Evolutionary conservation across 2,113 vertebrate species (phyloP).

Genomic region (Callaeas wilsoni): DNA sequence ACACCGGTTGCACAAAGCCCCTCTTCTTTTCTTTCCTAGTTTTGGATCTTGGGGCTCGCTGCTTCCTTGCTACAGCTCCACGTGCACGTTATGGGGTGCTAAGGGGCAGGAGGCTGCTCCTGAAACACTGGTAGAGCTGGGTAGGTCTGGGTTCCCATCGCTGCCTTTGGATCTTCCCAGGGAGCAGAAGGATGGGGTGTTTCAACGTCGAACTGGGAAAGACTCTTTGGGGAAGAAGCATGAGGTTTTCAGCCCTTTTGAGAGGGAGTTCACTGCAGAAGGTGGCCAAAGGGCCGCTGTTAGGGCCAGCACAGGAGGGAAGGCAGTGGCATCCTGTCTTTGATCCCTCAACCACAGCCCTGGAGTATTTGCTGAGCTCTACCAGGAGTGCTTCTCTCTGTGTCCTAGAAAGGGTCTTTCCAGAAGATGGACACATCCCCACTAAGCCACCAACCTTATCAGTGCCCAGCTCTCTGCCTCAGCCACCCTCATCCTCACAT

Average conservation of each 20-base stretch:
- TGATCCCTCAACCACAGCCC: neutral
- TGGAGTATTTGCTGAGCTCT: neutral
- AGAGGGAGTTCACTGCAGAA: neutral
- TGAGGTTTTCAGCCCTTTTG: constrained; percentile 10
- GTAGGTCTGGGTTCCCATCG: neutral
- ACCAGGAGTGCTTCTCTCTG: neutral
- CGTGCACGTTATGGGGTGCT: fast-evolving
- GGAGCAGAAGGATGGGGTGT: neutral
- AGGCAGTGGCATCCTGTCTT: neutral
- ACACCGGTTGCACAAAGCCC: neutral
- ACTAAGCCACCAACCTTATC: neutral
- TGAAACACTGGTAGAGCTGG: neutral
- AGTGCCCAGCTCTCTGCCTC: neutral
- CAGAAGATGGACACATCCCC: neutral
- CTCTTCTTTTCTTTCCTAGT: neutral
- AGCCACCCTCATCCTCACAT: neutral
- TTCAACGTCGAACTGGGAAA: neutral
- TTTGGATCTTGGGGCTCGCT: fast-evolving
- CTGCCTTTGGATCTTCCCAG: neutral
- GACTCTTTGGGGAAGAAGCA: neutral
- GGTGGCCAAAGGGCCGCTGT: neutral
- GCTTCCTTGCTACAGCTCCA: neutral
- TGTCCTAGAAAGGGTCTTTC: neutral
- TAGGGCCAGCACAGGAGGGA: neutral
- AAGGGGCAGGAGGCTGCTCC: neutral